Evolutionary conservation across 2,113 vertebrate species (phyloP).

Genomic region (Cebidichthys violaceus): DNA sequence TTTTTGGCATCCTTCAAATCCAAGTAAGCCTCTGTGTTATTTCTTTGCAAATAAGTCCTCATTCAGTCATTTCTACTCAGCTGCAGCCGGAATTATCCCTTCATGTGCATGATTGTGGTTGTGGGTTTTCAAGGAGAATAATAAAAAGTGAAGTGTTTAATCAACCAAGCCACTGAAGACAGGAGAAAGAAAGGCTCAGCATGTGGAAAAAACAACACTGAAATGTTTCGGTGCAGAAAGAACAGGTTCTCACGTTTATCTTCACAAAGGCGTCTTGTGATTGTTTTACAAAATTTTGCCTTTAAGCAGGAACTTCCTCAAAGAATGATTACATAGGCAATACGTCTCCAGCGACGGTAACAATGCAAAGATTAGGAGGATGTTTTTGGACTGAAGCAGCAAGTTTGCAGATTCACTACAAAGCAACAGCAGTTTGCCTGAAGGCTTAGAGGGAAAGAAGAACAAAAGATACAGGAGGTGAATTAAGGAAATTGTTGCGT

Average conservation of each 20-base stretch:
- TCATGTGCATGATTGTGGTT: neutral
- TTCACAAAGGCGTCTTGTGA: conserved; percentile 14
- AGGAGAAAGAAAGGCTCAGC: neutral
- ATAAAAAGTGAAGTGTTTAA: conserved; percentile 32
- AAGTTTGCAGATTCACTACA: conserved; percentile 47
- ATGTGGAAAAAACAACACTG: neutral
- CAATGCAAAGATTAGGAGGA: conserved; percentile 26
- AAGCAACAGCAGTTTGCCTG: conserved; percentile 31
- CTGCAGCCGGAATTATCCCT: conserved; percentile 2
- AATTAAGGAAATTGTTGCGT: conserved; percentile 43
- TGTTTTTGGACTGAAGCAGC: conserved; percentile 33
- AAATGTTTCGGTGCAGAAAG: neutral
- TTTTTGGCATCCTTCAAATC: conserved; percentile 22
- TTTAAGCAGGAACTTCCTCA: conserved; percentile 9
- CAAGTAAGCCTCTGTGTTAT: neutral
- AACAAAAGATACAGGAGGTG: conserved; percentile 37
- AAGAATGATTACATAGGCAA: conserved; percentile 3
- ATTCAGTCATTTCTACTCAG: neutral
- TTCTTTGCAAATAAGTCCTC: conserved; percentile 14
- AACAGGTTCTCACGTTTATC: neutral
- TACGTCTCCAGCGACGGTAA: conserved; percentile 9
- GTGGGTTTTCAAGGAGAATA: conserved; percentile 1
- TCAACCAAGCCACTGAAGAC: conserved; percentile 28
- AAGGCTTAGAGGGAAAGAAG: conserved; percentile 8
- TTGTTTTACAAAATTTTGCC: conserved; percentile 24